phyloP scores from a whole-genome alignment of 1,140 invertebrate genomes.

The Caerostris extrusa region DNA sequence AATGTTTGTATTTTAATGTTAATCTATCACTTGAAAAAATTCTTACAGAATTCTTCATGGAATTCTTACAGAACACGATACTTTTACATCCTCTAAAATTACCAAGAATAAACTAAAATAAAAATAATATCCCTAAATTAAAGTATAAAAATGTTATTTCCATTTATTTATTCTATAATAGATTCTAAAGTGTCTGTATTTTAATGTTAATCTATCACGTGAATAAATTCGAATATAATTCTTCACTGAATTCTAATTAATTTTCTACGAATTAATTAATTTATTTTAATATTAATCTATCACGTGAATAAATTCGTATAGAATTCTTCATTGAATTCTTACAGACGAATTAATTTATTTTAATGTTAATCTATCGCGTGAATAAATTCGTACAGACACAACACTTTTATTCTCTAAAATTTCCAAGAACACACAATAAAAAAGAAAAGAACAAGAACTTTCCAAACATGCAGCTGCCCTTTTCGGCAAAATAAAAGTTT shows the following conservation, averaged over 20 bases:
- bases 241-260: not conserved
- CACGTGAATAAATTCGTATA: too few species aligned
- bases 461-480: not conserved
- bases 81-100: too few species aligned
- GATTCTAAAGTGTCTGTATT: too few species aligned
- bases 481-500: not conserved
- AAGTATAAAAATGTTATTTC: too few species aligned
- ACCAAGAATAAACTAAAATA: too few species aligned
- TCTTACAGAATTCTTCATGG: too few species aligned
- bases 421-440: not conserved
- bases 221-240: not conserved
- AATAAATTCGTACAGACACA: not conserved
- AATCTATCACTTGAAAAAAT: too few species aligned
- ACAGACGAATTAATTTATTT: not conserved
- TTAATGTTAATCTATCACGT: not conserved
- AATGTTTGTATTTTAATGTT: too few species aligned
- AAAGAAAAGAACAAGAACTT: not conserved
- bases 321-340: not conserved
- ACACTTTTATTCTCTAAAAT: not conserved
- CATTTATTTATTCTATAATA: too few species aligned
- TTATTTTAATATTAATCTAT: not conserved
- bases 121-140: too few species aligned
- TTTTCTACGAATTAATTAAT: not conserved
- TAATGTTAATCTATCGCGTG: not conserved
- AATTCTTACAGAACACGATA: too few species aligned